phyloP scores from a whole-genome alignment of 2,113 vertebrate genomes.

The Pogonocichla stellata region DNA sequence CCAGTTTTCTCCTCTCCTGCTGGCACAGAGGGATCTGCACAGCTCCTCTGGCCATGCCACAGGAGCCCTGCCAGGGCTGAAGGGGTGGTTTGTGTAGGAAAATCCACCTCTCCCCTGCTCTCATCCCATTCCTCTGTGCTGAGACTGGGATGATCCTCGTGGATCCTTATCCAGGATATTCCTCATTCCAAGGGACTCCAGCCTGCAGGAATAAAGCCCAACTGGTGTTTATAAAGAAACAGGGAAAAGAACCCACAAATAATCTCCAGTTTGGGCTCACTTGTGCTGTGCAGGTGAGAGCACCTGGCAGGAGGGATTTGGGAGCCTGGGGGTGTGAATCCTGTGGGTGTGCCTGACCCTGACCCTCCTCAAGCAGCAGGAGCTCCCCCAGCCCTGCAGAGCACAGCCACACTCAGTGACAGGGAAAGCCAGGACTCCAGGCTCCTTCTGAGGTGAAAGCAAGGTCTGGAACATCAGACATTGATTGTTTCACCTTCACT shows the following conservation, averaged over 20 bases:
- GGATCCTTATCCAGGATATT: neutral
- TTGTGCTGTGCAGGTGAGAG: neutral
- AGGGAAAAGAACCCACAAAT: neutral
- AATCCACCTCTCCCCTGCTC: neutral
- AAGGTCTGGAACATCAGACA: neutral
- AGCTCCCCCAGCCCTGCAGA: too few relatives aligned
- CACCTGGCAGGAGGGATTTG: neutral
- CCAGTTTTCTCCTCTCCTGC: neutral
- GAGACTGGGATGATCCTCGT: neutral
- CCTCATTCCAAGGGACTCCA: neutral
- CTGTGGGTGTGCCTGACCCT: neutral
- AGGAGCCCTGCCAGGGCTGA: too few relatives aligned
- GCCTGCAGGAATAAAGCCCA: neutral
- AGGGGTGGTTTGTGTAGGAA: neutral
- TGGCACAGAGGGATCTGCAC: neutral
- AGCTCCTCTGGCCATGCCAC: neutral
- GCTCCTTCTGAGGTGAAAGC: neutral
- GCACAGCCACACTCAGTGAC: too few relatives aligned
- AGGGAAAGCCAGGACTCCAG: accelerated
- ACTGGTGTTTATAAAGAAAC: neutral
- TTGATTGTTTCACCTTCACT: neutral
- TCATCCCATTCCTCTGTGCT: neutral
- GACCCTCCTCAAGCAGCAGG: neutral
- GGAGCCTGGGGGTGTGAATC: neutral
- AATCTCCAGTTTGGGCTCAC: neutral